Conservation (phyloP, 2,113 vertebrate species). For the Scomber japonicus region DNA sequence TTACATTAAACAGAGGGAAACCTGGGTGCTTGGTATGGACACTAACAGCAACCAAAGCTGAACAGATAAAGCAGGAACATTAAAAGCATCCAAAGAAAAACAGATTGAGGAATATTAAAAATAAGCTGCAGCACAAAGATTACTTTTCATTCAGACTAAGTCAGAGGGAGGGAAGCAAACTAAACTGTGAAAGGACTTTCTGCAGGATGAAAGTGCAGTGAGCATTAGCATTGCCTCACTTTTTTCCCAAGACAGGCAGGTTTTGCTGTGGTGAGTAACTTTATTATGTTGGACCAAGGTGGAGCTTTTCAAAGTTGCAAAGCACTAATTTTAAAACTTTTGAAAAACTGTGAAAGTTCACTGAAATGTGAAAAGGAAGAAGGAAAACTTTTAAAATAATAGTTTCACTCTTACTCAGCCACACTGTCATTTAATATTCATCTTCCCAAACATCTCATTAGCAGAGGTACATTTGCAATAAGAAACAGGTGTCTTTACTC, state of each 20-base stretch:
- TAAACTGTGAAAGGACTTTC: neutral
- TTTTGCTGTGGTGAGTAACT: no score
- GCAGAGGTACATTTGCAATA: no score
- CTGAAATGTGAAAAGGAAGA: no score
- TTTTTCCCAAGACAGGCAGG: no score
- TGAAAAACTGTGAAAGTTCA: no score
- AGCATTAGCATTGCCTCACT: neutral
- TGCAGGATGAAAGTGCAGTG: neutral
- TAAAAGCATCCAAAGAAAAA: neutral
- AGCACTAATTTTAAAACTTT: no score
- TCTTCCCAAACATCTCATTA: no score
- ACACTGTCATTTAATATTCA: no score
- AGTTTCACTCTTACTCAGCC: no score
- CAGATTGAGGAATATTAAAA: neutral
- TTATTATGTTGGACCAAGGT: constrained; percentile 1
- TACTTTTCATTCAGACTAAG: constrained; percentile 9
- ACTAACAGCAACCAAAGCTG: neutral
- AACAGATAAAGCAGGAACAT: neutral
- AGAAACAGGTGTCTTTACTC: no score
- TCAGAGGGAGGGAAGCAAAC: neutral
- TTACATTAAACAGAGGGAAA: neutral
- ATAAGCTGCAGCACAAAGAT: neutral
- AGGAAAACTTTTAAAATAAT: no score
- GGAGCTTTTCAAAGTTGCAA: no score
- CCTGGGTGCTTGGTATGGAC: neutral